These are phyloP conservation scores for Trogon melanurus DNA, from an alignment of 2,113 vertebrate genomes.

Conservation along the genomic window DNA sequence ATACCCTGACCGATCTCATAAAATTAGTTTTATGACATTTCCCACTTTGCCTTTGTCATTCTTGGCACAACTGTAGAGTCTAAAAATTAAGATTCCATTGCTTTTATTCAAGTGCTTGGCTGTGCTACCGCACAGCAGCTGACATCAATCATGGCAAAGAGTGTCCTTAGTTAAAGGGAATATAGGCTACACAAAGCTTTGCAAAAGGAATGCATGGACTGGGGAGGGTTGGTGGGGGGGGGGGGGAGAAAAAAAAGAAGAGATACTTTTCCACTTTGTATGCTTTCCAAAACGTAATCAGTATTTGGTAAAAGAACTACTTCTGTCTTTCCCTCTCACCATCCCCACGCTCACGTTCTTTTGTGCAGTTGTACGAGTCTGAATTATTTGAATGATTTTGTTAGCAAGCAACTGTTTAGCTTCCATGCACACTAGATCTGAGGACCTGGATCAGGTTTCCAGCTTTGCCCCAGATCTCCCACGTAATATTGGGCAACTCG, in stretches of 20 bases:
- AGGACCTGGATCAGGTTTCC: background rate
- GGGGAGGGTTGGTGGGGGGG: background rate
- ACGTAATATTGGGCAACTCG: background rate
- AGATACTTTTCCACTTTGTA: background rate
- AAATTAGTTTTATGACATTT: constrained; percentile 62
- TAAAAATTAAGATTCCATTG: constrained; percentile 70
- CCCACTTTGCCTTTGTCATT: constrained; percentile 64
- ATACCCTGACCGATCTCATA: constrained; percentile 36
- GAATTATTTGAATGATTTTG: background rate
- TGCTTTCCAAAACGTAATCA: background rate
- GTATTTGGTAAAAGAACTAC: background rate
- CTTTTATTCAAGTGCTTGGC: constrained; percentile 73
- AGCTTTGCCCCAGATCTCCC: background rate
- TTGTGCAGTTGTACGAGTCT: background rate
- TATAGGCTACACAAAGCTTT: background rate
- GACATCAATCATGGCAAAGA: constrained; percentile 72
- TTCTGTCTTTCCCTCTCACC: background rate
- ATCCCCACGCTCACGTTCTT: background rate
- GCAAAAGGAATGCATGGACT: constrained; percentile 17
- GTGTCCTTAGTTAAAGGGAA: constrained; percentile 9
- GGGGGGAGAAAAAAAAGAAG: background rate
- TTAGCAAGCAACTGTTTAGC: background rate
- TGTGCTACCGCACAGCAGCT: constrained; percentile 63
- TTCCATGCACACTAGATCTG: background rate
- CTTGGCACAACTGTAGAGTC: constrained; percentile 47